Conservation (phyloP, 2,113 vertebrate genomes). For the Rafetus swinhoei region DNA sequence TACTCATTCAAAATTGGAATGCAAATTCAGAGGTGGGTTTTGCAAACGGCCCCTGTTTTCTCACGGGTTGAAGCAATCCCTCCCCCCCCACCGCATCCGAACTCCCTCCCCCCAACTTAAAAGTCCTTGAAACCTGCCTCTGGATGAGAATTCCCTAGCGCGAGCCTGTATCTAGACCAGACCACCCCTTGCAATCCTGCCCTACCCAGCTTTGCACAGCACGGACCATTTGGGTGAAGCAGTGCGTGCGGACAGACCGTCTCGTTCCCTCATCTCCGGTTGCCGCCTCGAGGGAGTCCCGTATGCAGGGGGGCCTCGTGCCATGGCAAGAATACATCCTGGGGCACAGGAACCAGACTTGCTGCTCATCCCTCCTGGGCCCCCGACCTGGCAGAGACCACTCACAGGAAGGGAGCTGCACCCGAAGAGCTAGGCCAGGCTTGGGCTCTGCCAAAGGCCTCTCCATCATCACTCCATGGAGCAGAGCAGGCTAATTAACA, state of each 20-base stretch:
- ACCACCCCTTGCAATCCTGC: not conserved
- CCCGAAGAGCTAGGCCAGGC: not conserved
- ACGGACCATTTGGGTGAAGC: too few relatives aligned
- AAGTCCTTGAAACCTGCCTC: not conserved
- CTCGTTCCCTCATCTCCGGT: not conserved
- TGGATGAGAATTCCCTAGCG: not conserved
- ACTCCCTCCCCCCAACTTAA: not conserved
- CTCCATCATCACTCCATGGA: not conserved
- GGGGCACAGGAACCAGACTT: not conserved
- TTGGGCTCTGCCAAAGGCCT: not conserved
- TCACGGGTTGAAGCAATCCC: not conserved
- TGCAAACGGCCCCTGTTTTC: not conserved
- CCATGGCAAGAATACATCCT: not conserved
- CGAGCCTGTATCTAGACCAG: not conserved
- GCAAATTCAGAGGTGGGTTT: rapidly evolving
- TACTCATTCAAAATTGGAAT: not conserved
- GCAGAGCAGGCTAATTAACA: not conserved
- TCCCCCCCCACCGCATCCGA: too few relatives aligned
- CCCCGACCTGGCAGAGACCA: not conserved
- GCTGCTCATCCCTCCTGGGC: not conserved
- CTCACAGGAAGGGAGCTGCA: not conserved
- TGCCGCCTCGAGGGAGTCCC: not conserved
- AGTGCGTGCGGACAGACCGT: too few relatives aligned
- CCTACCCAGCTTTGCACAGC: not conserved
- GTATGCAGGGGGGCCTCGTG: not conserved